phyloP scores from a whole-genome alignment of 2,888 invertebrate species.

The Cistogaster globosa region DNA sequence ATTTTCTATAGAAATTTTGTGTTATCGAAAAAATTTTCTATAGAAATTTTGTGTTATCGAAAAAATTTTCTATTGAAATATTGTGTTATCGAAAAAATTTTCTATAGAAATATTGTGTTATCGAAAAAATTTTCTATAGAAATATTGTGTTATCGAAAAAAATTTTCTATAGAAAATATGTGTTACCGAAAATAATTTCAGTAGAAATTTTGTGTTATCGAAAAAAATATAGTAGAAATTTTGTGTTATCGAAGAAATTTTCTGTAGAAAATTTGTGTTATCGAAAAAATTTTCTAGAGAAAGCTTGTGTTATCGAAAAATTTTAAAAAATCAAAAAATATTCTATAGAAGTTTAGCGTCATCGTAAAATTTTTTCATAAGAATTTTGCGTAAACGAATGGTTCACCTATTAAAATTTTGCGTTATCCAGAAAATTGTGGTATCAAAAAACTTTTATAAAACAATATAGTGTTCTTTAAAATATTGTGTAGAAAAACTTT shows the following conservation, averaged over 20 bases:
- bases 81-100: not conserved
- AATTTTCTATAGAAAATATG: not conserved
- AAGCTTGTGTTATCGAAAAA: not conserved
- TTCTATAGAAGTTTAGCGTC: no score
- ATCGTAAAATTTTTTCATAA: not conserved
- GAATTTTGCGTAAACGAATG: not conserved
- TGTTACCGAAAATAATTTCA: not conserved
- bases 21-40: not conserved
- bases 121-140: not conserved
- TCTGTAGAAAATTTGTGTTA: not conserved
- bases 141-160: not conserved
- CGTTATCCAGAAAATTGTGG: no score
- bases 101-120: not conserved
- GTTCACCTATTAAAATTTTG: no score
- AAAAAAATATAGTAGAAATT: not conserved
- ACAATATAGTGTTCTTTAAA: no score
- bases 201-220: not conserved
- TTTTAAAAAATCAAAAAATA: not conserved
- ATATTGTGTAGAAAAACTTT: no score
- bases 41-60: not conserved
- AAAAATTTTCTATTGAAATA: not conserved
- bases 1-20: not conserved
- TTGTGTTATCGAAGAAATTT: not conserved
- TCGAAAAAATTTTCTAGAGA: not conserved
- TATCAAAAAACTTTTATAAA: no score